phyloP scores from a whole-genome alignment of 2,888 invertebrate genomes.

The Rhodophaea formosa region DNA sequence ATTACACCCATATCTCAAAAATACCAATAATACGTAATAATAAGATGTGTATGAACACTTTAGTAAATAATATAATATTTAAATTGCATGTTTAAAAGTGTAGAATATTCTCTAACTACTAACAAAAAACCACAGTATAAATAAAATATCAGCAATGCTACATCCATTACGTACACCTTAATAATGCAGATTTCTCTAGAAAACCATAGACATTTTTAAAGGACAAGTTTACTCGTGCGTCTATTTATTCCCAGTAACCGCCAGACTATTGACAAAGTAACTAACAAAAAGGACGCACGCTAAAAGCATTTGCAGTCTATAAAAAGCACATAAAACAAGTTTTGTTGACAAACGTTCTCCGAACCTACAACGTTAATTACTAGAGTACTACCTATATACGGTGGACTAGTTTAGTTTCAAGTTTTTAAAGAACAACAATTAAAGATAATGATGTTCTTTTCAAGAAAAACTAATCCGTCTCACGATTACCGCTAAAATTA shows the following conservation, averaged over 20 bases:
- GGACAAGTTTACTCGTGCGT: background rate
- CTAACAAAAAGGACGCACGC: constrained; percentile 12
- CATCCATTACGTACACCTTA: too few relatives aligned
- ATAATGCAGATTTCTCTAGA: background rate
- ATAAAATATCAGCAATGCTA: too few relatives aligned
- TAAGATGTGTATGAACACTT: too few relatives aligned
- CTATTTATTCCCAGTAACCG: constrained; percentile 9
- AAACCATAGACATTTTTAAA: background rate
- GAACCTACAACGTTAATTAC: constrained; percentile 5
- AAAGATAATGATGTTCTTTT: background rate
- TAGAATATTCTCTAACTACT: too few relatives aligned
- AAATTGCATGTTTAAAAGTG: too few relatives aligned
- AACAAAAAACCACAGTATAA: too few relatives aligned
- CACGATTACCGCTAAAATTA: too few relatives aligned
- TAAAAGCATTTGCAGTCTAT: constrained; percentile 15
- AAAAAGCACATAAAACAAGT: constrained; percentile 12
- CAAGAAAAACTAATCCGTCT: background rate
- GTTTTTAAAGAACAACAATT: background rate
- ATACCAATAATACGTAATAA: too few relatives aligned
- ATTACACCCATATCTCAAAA: too few relatives aligned
- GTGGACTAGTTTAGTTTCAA: background rate
- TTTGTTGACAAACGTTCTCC: background rate
- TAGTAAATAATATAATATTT: too few relatives aligned
- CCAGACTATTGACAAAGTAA: constrained; percentile 14
- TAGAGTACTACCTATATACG: background rate